Evolutionary conservation across 2,888 invertebrate species (phyloP).

Genomic region (Gasteruption jaculator): DNA sequence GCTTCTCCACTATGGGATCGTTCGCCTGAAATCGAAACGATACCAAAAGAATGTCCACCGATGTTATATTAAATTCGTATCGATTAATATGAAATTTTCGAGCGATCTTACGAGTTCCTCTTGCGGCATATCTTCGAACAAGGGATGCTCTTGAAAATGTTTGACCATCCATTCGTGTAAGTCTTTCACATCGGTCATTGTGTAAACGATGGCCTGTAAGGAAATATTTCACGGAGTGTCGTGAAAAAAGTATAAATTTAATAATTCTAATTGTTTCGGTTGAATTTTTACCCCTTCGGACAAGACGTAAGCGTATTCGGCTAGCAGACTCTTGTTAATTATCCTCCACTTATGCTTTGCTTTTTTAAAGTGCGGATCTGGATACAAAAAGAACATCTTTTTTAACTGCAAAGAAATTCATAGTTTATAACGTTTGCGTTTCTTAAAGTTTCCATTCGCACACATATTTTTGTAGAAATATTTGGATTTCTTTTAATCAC

Average conservation of each 20-base stretch:
- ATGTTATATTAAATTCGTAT: background rate
- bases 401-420: slow-evolving; percentile 65
- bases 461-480: too few species aligned
- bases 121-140: slow-evolving; percentile 73
- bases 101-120: slow-evolving; percentile 73
- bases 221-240: slow-evolving; percentile 18
- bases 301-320: slow-evolving; percentile 96
- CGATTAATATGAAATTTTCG: background rate
- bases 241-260: too few species aligned
- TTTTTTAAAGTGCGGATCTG: slow-evolving; percentile 99
- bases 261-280: slow-evolving; percentile 8
- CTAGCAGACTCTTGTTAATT: slow-evolving; percentile 85
- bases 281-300: slow-evolving; percentile 65
- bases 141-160: slow-evolving; percentile 85
- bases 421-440: background rate
- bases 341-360: slow-evolving; percentile 99
- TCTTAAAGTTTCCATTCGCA: slow-evolving; percentile 1
- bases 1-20: slow-evolving; percentile 84
- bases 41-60: slow-evolving; percentile 9
- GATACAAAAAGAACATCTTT: slow-evolving; percentile 98
- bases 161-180: slow-evolving; percentile 95
- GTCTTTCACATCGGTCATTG: slow-evolving; percentile 96
- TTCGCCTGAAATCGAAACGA: slow-evolving; percentile 57
- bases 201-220: slow-evolving; percentile 83
- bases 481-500: too few species aligned